These are phyloP conservation scores for Thymallus thymallus DNA, from an alignment of 2,113 vertebrate species.

Conservation along the genomic window DNA sequence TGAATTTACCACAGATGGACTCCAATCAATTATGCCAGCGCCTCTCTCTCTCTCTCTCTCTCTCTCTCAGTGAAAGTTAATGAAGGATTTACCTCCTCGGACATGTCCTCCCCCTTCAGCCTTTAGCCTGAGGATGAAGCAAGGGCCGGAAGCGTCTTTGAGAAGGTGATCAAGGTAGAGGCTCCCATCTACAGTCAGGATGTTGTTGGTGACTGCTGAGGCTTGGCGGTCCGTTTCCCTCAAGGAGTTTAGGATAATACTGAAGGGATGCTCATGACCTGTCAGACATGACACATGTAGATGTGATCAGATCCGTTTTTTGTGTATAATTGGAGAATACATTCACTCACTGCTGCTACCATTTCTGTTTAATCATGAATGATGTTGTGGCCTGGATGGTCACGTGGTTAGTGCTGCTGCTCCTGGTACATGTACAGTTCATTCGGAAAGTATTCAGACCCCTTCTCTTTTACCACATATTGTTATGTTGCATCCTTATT, in stretches of 20 bases:
- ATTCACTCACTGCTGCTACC: background rate
- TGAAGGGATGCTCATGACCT: constrained; percentile 78
- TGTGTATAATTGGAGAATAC: background rate
- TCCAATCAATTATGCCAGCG: too few relatives aligned
- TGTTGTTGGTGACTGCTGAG: constrained; percentile 51
- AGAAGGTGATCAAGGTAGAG: constrained; percentile 59
- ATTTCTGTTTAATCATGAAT: background rate
- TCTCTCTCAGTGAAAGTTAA: background rate
- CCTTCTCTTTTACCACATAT: too few relatives aligned
- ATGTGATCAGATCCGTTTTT: background rate
- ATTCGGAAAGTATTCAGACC: too few relatives aligned
- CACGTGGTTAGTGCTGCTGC: too few relatives aligned
- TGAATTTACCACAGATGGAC: too few relatives aligned
- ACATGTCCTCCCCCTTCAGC: constrained; percentile 62
- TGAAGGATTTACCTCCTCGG: background rate
- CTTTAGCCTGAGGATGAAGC: constrained; percentile 72
- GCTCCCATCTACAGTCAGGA: constrained; percentile 43
- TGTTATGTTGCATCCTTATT: too few relatives aligned
- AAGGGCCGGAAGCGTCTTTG: constrained; percentile 62
- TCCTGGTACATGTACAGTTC: too few relatives aligned
- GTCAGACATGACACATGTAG: background rate
- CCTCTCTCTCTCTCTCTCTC: too few relatives aligned
- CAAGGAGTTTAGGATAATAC: constrained; percentile 64
- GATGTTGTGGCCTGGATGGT: too few relatives aligned
- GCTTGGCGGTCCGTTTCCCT: constrained; percentile 55